A percentile compares a stretch with the other conserved stretches of the same genome.
phyloP scores from a whole-genome alignment of 2,888 invertebrate species.

The Nycteola revayana region DNA sequence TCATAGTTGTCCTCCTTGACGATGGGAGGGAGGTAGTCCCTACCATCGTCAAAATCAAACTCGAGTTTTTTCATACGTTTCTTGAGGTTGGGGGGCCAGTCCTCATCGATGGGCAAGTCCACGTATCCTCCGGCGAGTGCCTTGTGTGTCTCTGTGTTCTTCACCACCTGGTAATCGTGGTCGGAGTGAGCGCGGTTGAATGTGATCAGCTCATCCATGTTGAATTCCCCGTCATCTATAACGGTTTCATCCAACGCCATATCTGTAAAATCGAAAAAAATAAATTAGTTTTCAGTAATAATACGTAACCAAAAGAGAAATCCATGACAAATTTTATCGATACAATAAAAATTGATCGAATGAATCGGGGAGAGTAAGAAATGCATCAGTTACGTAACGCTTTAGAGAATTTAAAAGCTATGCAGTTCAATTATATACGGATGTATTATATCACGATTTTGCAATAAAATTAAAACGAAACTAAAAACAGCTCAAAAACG shows the following conservation, averaged over 20 bases:
- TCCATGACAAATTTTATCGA: constrained; percentile 2
- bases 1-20: constrained; percentile 70
- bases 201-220: constrained; percentile 83
- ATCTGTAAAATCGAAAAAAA: constrained; percentile 45
- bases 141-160: constrained; percentile 48
- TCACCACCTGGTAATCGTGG: constrained; percentile 75
- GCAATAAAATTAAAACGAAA: no score
- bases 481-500: no score
- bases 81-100: constrained; percentile 81
- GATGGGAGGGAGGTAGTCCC: constrained; percentile 63
- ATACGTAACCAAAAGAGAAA: constrained; percentile 1
- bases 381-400: constrained; percentile 19
- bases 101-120: constrained; percentile 82
- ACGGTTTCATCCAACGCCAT: constrained; percentile 71
- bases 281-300: no score
- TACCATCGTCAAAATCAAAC: constrained; percentile 68
- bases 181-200: constrained; percentile 76
- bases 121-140: constrained; percentile 68
- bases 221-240: constrained; percentile 82
- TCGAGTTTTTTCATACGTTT: constrained; percentile 72
- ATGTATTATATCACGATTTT: constrained; percentile 21
- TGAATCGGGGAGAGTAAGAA: constrained; percentile 15
- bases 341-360: not conserved
- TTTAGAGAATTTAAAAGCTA: constrained; percentile 15
- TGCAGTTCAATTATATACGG: constrained; percentile 22